phyloP scores from a whole-genome alignment of 1,140 invertebrate species.

The Trinorchestia longiramus region DNA sequence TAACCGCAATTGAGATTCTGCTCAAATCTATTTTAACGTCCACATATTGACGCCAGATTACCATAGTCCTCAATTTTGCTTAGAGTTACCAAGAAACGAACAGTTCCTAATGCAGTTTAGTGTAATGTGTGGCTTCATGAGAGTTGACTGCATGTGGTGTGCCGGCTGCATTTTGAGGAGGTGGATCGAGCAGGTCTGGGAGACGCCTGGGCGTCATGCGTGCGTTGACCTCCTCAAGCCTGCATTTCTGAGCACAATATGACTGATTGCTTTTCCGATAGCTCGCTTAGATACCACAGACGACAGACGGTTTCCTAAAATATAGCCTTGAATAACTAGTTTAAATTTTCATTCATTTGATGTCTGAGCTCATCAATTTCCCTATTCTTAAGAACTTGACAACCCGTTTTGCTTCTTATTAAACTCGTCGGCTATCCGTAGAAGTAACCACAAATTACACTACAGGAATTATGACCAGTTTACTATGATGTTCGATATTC shows the following conservation, averaged over 20 bases:
- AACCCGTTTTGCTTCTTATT: background rate
- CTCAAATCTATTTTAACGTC: background rate
- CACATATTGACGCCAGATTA: background rate
- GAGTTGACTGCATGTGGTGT: slow-evolving; percentile 2
- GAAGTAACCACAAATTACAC: background rate
- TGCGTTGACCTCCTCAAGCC: slow-evolving; percentile 26
- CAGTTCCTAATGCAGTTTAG: background rate
- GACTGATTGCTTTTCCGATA: slow-evolving; percentile 38
- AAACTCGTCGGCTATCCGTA: background rate
- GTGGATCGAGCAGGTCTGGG: background rate
- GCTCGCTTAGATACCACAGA: background rate
- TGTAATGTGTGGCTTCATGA: background rate
- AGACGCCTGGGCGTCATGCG: slow-evolving; percentile 29
- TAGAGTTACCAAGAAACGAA: background rate
- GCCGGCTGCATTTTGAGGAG: background rate
- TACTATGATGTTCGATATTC: too few species aligned
- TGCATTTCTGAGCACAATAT: slow-evolving; percentile 8
- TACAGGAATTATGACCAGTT: background rate
- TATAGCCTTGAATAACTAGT: background rate
- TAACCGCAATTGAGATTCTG: background rate
- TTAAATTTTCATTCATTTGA: background rate
- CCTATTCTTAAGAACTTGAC: background rate
- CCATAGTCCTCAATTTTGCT: background rate
- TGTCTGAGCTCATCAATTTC: background rate
- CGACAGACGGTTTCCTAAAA: background rate